These are phyloP conservation scores for Eilema sororculum DNA, from an alignment of 2,888 invertebrate species.

Conservation along the genomic window DNA sequence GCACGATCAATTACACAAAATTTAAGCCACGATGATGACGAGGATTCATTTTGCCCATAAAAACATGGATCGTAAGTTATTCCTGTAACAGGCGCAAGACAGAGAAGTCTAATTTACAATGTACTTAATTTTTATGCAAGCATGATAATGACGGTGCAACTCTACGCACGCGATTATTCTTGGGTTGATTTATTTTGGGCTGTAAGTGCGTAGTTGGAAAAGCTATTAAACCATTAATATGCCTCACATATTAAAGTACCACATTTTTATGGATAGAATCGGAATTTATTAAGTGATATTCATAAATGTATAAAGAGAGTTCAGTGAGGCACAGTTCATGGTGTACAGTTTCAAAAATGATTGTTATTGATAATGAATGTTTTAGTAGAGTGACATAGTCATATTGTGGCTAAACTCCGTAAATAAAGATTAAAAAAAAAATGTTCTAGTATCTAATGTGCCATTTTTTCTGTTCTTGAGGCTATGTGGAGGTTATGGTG, in stretches of 20 bases:
- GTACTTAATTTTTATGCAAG: constrained; percentile 41
- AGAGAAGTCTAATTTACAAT: constrained; percentile 8
- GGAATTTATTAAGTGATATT: not conserved
- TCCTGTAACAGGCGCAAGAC: constrained; percentile 5
- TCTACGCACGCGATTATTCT: constrained; percentile 36
- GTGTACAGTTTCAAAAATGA: too few relatives aligned
- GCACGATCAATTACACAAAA: too few relatives aligned
- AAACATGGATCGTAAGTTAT: constrained; percentile 9
- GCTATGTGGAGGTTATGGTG: too few relatives aligned
- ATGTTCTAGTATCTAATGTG: too few relatives aligned
- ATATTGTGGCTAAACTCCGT: too few relatives aligned
- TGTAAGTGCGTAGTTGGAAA: constrained; percentile 11
- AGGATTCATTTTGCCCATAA: not conserved
- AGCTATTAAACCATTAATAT: not conserved
- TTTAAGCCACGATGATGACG: too few relatives aligned
- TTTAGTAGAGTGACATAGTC: too few relatives aligned
- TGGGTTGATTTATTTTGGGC: constrained; percentile 36
- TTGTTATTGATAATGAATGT: too few relatives aligned
- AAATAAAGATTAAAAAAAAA: too few relatives aligned
- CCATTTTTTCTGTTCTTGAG: too few relatives aligned
- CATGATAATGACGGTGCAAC: constrained; percentile 38
- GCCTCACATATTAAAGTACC: not conserved
- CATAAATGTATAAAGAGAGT: not conserved
- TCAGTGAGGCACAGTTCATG: not conserved
- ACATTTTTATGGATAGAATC: not conserved